Evolutionary conservation across 2,888 invertebrate genomes (phyloP), one percentile per base, ranked within the genome.

Genomic region (Hoplodrina blanda): DNA sequence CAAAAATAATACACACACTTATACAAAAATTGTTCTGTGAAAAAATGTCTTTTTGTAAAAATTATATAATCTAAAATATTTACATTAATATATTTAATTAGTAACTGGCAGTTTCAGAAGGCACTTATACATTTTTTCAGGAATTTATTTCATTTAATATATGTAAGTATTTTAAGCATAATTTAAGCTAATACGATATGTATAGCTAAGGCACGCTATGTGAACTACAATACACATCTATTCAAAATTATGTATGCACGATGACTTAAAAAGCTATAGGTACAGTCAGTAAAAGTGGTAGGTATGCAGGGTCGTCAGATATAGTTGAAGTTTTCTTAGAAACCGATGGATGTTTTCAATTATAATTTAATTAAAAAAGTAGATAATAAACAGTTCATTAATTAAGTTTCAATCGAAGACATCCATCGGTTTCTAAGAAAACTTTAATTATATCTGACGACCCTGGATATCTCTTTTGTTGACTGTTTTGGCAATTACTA

Each of bases 51-150:
- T 56, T 66, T 73, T 79, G 78, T 82, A 85, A 81, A 85, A 85
- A 84, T 85, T 78, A 85, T 83, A 86, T 82, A 78, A 80, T 79
- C 87, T 88, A 88, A 86, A 87, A 84, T 94, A 94, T 93, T 91
- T 93, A 94, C 93, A 94, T 89, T 90, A 90, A 81, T 85, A 84
- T 84, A 80, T 82, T 89, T 90, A 90, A 86, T 94, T 92, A 94
- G 91, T 94, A 93, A 93, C 92, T 95, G 94, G 93, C 94, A 95
- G 94, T 93, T 92, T 91, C 86, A 90, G 90, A 94, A 95, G 94
- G 94, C 95, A 95, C 93, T 78, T 87, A 81, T 85, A 80, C 71
- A 68, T 49, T 63, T 70, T 52, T 76, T 60, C 75, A 80, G 70
- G 66, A 69, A 71, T 76, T 78, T 67, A 33, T 60, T 68, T 30